Percentiles rank a stretch among this genome's conserved stretches.
Conservation (phyloP, 2,888 invertebrate genomes). For the Maniola hyperantus region DNA sequence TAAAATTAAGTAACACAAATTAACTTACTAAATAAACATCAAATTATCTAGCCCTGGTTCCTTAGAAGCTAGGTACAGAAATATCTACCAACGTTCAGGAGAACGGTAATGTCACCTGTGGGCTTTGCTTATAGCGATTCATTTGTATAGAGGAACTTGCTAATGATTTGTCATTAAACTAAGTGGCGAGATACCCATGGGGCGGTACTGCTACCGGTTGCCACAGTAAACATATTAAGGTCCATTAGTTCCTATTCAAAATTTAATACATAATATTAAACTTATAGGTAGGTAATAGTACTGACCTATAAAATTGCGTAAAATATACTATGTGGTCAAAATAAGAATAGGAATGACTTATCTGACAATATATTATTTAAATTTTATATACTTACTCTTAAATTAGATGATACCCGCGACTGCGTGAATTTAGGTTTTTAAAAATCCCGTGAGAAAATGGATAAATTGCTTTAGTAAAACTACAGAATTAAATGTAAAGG, state of each 20-base stretch:
- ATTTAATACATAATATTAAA: slow-evolving; percentile 28
- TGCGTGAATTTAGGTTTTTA: too few relatives aligned
- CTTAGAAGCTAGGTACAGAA: not conserved
- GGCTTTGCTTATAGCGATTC: slow-evolving; percentile 18
- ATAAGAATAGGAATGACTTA: too few relatives aligned
- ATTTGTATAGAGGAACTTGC: slow-evolving; percentile 20
- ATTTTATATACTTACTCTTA: too few relatives aligned
- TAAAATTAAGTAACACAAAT: too few relatives aligned
- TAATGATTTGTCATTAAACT: slow-evolving; percentile 37
- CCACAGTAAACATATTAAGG: slow-evolving; percentile 50
- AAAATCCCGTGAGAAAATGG: too few relatives aligned
- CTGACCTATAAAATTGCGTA: slow-evolving; percentile 18
- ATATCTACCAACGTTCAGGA: not conserved
- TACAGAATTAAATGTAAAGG: too few relatives aligned
- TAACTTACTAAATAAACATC: too few relatives aligned
- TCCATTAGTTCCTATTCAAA: slow-evolving; percentile 45
- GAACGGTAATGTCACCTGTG: slow-evolving; percentile 7
- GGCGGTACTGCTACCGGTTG: slow-evolving; percentile 30
- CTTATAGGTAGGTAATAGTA: too few relatives aligned
- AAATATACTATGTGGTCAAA: too few relatives aligned
- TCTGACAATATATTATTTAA: too few relatives aligned
- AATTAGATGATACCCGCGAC: too few relatives aligned
- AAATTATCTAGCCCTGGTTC: not conserved
- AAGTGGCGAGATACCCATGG: slow-evolving; percentile 29
- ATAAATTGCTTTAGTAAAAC: too few relatives aligned